These are phyloP conservation scores for Talpa occidentalis DNA, from an alignment of 2,113 vertebrate species.

Conservation along the genomic window DNA sequence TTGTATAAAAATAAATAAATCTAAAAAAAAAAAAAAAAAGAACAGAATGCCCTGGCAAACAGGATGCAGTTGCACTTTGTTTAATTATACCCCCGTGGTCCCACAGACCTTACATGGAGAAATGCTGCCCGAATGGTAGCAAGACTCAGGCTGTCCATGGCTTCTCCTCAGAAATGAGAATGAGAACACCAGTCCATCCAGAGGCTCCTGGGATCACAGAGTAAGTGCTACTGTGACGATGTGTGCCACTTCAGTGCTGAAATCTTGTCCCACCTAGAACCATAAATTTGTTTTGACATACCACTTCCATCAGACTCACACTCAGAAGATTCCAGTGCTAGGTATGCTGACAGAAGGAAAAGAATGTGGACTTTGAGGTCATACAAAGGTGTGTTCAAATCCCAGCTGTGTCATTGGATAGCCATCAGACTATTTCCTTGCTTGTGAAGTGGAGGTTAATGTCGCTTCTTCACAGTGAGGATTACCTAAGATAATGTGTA, in stretches of 20 bases:
- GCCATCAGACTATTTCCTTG: neutral
- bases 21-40: too few species aligned
- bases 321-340: neutral
- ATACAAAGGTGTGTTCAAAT: neutral
- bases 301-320: neutral
- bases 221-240: neutral
- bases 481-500: neutral
- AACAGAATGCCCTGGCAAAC: neutral
- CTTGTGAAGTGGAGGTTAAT: neutral
- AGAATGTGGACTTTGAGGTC: neutral
- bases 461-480: neutral
- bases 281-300: neutral
- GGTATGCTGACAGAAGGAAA: neutral
- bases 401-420: neutral
- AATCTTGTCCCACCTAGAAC: neutral
- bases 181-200: neutral
- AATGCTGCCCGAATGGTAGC: too few species aligned
- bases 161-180: neutral
- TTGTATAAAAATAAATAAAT: too few species aligned
- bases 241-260: neutral
- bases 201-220: neutral
- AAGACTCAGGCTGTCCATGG: rapidly evolving
- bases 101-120: neutral
- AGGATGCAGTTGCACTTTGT: neutral
- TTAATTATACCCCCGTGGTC: neutral